Conservation (phyloP, 2,797 vertebrate genomes). For the Myiothlypis chrysogaster region DNA sequence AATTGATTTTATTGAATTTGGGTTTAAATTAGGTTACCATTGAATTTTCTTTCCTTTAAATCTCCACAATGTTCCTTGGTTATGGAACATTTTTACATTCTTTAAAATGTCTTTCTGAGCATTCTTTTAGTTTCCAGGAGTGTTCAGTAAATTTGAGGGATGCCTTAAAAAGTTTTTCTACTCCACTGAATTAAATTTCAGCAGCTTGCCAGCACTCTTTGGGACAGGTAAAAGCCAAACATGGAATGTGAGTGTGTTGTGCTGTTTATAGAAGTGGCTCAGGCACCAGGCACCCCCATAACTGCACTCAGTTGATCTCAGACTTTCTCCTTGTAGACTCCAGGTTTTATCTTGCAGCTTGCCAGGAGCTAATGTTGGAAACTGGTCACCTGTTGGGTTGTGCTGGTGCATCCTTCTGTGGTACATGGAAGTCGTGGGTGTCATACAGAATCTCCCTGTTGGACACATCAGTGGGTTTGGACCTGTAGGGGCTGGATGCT, state of each 20-base stretch:
- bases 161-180: neutral
- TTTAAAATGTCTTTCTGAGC: neutral
- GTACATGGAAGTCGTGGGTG: fast-evolving
- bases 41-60: neutral
- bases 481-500: neutral
- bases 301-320: neutral
- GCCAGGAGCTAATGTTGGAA: neutral
- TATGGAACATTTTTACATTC: neutral
- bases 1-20: neutral
- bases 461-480: neutral
- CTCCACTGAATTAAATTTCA: neutral
- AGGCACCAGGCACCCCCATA: fast-evolving
- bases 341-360: neutral
- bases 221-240: neutral
- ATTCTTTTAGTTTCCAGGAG: neutral
- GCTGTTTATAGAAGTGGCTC: neutral
- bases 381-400: neutral
- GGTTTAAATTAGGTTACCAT: neutral
- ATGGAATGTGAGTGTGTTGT: neutral
- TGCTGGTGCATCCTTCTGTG: neutral
- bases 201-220: neutral
- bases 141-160: neutral
- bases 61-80: neutral
- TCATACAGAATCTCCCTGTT: neutral
- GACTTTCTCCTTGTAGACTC: neutral